Evolutionary conservation across 2,888 invertebrate genomes (phyloP).

Genomic region (Encarsia formosa): DNA sequence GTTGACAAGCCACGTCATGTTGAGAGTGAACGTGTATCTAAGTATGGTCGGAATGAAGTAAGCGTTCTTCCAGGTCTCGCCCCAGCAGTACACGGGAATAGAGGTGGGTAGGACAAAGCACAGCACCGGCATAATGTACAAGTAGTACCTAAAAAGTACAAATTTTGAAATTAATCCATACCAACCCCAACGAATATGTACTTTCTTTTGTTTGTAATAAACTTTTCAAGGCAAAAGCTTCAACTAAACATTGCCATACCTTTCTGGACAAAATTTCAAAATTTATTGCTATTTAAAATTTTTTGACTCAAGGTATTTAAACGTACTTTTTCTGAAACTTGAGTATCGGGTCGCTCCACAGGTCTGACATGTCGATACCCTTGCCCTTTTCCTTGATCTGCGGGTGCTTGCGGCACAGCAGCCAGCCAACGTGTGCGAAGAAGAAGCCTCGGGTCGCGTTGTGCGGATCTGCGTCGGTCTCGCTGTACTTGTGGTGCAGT

Average conservation of each 20-base stretch:
- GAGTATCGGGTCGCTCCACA: conserved; percentile 78
- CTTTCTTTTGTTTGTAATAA: background rate
- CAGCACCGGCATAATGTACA: conserved; percentile 60
- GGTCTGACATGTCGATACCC: conserved; percentile 78
- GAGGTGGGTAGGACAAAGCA: conserved; percentile 72
- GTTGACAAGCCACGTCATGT: conserved; percentile 88
- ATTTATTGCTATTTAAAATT: background rate
- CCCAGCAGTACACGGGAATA: conserved; percentile 68
- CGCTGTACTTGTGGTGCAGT: conserved; percentile 89
- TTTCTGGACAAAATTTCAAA: background rate
- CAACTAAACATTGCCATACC: background rate
- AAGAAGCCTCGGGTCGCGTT: conserved; percentile 91
- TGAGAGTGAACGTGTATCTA: conserved; percentile 70
- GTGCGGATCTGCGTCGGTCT: conserved; percentile 92
- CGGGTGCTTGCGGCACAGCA: conserved; percentile 81
- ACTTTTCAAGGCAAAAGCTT: background rate
- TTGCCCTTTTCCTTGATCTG: conserved; percentile 81
- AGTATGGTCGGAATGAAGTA: conserved; percentile 64
- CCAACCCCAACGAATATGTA: too few species aligned
- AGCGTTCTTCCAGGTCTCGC: conserved; percentile 64
- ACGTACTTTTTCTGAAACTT: conserved; percentile 78
- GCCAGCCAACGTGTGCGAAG: conserved; percentile 86
- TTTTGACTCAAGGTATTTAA: background rate
- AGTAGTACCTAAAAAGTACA: conserved; percentile 58
- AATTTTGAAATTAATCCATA: too few species aligned